Evolutionary conservation across 2,113 vertebrate genomes (phyloP).

Genomic region (Baryphthengus martii): DNA sequence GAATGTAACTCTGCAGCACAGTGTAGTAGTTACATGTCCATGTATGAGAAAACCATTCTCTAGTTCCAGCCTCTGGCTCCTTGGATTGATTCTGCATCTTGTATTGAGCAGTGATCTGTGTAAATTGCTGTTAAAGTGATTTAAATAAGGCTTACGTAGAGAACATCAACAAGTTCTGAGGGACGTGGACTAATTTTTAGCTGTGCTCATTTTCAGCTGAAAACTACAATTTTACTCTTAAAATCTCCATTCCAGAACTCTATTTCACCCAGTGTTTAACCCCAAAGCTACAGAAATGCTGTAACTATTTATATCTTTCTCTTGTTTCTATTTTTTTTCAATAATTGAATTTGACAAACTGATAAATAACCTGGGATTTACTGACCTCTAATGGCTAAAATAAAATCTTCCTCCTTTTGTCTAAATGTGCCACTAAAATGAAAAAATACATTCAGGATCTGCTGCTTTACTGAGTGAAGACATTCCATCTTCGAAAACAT

Average conservation of each 20-base stretch:
- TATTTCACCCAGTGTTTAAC: not conserved
- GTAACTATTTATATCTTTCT: not conserved
- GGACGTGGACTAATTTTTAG: not conserved
- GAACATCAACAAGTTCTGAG: not conserved
- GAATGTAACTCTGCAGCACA: not conserved
- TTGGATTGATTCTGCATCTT: not conserved
- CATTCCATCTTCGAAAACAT: not conserved
- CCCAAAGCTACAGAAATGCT: not conserved
- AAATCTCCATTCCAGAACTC: not conserved
- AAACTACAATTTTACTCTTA: not conserved
- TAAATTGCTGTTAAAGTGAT: not conserved
- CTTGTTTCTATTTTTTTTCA: not conserved
- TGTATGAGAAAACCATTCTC: not conserved
- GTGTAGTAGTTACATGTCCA: accelerated
- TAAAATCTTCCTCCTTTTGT: slow-evolving; percentile 4
- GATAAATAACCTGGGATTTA: slow-evolving; percentile 20
- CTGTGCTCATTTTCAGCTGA: not conserved
- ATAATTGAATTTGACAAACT: not conserved
- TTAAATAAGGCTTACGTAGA: not conserved
- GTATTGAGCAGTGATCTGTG: not conserved
- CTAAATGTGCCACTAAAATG: not conserved
- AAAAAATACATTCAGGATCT: not conserved
- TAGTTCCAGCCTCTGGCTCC: not conserved
- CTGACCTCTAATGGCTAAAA: slow-evolving; percentile 68
- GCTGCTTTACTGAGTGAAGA: not conserved